Conservation (phyloP, 2,888 invertebrate genomes). For the Oxytorus armatus region DNA sequence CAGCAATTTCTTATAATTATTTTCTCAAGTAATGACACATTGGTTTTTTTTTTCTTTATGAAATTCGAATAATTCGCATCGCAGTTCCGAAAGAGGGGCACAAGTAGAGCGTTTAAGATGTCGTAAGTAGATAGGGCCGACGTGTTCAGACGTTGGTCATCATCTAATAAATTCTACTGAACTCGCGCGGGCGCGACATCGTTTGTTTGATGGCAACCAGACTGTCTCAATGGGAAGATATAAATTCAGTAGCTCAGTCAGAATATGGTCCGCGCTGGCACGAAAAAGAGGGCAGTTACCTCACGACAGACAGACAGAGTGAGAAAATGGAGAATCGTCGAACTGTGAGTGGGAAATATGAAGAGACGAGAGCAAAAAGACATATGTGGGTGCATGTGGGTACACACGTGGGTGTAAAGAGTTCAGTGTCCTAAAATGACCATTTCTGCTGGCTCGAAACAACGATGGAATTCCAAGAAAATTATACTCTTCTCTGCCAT, state of each 20-base stretch:
- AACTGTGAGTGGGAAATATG: constrained; percentile 17
- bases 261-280: constrained; percentile 13
- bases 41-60: too few relatives aligned
- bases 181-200: constrained; percentile 8
- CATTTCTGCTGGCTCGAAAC: too few relatives aligned
- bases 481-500: too few relatives aligned
- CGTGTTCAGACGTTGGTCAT: constrained; percentile 7
- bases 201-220: background rate
- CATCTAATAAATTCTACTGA: constrained; percentile 34
- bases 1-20: too few relatives aligned
- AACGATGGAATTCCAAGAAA: too few relatives aligned
- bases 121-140: constrained; percentile 19
- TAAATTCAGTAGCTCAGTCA: constrained; percentile 17
- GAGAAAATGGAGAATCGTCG: constrained; percentile 35
- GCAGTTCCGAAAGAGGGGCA: too few relatives aligned
- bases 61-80: too few relatives aligned
- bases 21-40: too few relatives aligned
- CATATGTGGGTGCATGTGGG: background rate
- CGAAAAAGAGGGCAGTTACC: constrained; percentile 8
- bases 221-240: constrained; percentile 12
- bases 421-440: too few relatives aligned
- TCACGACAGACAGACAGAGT: background rate
- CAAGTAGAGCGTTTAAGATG: constrained; percentile 22
- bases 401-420: too few relatives aligned
- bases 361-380: constrained; percentile 6